Percentiles rank a stretch among this genome's conserved stretches.
Conservation (phyloP, 2,113 vertebrate species). For the Limnothrissa miodon region DNA sequence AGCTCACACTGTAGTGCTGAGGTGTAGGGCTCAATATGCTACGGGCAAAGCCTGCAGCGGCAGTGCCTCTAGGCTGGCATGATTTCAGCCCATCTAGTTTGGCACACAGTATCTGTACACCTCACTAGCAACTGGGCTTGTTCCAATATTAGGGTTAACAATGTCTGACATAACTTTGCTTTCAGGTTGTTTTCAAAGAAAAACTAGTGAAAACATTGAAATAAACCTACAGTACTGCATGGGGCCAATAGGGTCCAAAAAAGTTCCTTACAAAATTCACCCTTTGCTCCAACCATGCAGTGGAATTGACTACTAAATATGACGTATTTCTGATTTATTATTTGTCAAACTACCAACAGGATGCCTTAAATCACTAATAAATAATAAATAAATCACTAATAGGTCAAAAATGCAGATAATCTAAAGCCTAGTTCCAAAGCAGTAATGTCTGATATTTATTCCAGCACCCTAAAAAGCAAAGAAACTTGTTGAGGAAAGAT, state of each 20-base stretch:
- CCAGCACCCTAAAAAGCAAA: background rate
- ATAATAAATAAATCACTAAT: no score
- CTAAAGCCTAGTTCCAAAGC: background rate
- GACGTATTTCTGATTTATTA: no score
- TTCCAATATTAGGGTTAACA: background rate
- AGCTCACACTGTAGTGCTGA: conserved; percentile 31
- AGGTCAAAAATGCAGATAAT: background rate
- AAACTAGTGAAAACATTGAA: background rate
- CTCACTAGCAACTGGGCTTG: background rate
- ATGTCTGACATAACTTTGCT: background rate
- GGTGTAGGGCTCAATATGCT: conserved; percentile 18
- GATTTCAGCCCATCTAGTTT: background rate
- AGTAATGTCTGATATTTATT: background rate
- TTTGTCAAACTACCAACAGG: background rate
- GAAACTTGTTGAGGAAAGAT: background rate
- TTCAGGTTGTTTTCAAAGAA: background rate
- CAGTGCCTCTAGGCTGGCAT: background rate
- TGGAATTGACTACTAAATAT: background rate
- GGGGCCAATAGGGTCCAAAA: background rate
- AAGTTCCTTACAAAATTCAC: background rate
- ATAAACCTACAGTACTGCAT: background rate
- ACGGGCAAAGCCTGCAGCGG: background rate
- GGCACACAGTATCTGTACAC: background rate
- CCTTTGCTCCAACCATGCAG: background rate
- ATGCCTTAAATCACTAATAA: background rate